These are phyloP conservation scores for Hirundichthys speculiger DNA, from an alignment of 2,113 vertebrate genomes.

Conservation along the genomic window DNA sequence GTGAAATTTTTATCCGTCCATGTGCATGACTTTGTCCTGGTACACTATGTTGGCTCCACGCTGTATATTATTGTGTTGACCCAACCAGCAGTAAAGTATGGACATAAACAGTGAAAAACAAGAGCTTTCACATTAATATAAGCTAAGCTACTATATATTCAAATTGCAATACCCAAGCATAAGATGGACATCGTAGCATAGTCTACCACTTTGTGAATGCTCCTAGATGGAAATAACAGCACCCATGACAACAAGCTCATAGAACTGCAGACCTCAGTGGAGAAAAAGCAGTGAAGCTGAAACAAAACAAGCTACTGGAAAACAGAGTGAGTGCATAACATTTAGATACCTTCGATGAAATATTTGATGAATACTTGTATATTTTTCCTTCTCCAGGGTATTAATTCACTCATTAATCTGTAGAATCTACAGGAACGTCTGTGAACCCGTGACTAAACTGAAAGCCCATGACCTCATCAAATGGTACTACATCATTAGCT, in stretches of 20 bases:
- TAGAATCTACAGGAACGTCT: no score
- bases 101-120: slow-evolving; percentile 5
- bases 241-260: slow-evolving; percentile 4
- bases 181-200: background rate
- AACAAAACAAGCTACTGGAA: background rate
- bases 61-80: slow-evolving; percentile 12
- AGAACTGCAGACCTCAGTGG: slow-evolving; percentile 1
- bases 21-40: background rate
- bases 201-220: background rate
- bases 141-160: background rate
- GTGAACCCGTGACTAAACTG: no score
- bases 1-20: no score
- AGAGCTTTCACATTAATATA: background rate
- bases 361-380: no score
- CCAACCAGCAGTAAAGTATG: background rate
- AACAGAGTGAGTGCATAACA: no score
- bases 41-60: background rate
- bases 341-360: no score
- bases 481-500: no score
- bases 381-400: no score
- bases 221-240: slow-evolving; percentile 2
- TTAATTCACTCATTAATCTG: no score
- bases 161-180: slow-evolving; percentile 3
- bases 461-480: no score
- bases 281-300: no score